Evolutionary conservation across 2,113 vertebrate genomes (phyloP).

Genomic region (Zosterops japonicus): DNA sequence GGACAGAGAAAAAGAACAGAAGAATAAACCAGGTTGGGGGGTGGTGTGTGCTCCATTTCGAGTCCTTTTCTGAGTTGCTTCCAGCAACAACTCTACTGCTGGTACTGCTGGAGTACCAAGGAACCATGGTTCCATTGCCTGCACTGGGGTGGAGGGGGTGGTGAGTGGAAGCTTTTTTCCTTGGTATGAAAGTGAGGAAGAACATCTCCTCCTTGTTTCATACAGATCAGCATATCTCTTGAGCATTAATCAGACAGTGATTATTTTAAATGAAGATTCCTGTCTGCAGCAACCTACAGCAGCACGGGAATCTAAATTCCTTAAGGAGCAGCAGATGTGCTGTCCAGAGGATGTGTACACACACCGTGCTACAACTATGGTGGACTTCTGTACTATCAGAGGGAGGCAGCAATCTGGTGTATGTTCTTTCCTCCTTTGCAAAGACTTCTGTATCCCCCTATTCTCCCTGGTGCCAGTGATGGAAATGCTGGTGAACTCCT

Average conservation of each 20-base stretch:
- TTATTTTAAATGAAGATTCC: neutral
- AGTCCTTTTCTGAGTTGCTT: neutral
- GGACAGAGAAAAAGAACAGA: neutral
- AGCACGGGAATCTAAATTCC: neutral
- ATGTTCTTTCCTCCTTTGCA: neutral
- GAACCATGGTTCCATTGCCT: neutral
- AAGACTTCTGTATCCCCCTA: neutral
- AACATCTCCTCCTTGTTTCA: neutral
- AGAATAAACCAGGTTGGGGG: neutral
- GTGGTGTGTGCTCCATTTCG: accelerated
- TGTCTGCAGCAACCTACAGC: neutral
- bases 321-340: neutral
- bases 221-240: neutral
- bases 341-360: neutral
- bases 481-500: neutral
- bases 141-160: too few relatives aligned
- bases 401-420: neutral
- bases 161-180: neutral
- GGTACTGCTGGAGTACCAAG: neutral
- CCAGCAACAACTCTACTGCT: neutral
- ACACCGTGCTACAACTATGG: neutral
- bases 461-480: neutral
- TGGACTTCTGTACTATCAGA: neutral
- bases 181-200: neutral
- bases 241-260: neutral